Evolutionary conservation across 2,797 vertebrate genomes (phyloP), one percentile per base, ranked within the genome.

Genomic region (Threskiornis aethiopicus): DNA sequence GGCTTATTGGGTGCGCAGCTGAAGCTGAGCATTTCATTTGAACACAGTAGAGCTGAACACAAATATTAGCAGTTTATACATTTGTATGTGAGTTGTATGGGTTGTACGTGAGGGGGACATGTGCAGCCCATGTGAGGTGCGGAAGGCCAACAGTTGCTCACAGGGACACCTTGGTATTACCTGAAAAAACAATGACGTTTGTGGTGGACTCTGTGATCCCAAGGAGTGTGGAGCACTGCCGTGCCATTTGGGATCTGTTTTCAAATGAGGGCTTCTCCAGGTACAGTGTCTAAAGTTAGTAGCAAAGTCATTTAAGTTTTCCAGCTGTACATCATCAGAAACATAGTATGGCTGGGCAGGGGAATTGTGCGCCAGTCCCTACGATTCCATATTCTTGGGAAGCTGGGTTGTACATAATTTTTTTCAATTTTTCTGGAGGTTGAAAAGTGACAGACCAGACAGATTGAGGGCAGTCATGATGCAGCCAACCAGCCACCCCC

Each of bases 91-190:
- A 62, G 9, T n/a, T 10, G 3, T n/a, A 6, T 12, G 37, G 41
- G 13, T 55, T 52, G 10, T 57, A 13, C 0, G 0, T 26, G 49
- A 75, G 46, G n/a, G 75, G 33, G 20, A 61, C 5, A 3, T 1
- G 13, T 55, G 49, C 18, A 17, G 17, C n/a, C 20, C 18, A 10
- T 24, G 33, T 71, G 46, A 3, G 0, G 1, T 28, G 10, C 35
- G 44, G 54, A 67, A 15, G 15, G 29, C 9, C 66, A 62, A 3
- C 54, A 47, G 35, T 37, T 81, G 39, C 49, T 90, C 33, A 5
- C 8, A 10, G 47, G n/a, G 24, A 29, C 6, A 1, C 37, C 20
- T 64, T 16, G 24, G 19, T 33, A n/a, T 77, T 66, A 42, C 6
- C 16, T 21, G 52, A 61, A 79, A 41, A 49, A 39, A 15, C 7